Percentiles rank a stretch among this genome's conserved stretches.
phyloP scores from a whole-genome alignment of 1,140 invertebrate genomes.

The Apis dorsata region DNA sequence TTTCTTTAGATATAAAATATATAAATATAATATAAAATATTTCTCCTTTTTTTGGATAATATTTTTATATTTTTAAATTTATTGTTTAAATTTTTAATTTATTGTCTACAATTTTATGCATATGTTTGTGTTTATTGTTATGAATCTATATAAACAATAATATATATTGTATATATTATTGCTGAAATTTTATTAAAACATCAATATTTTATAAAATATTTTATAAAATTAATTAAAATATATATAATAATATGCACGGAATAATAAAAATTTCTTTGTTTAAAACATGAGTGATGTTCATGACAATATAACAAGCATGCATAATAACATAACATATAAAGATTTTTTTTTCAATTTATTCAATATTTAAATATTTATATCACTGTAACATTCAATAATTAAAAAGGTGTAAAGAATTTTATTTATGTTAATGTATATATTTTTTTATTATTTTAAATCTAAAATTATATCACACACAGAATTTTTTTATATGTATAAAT shows the following conservation, averaged over 20 bases:
- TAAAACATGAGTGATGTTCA: background rate
- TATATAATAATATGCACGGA: background rate
- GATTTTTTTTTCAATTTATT: conserved; percentile 11
- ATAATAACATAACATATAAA: conserved; percentile 22
- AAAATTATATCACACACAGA: background rate
- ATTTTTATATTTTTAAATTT: background rate
- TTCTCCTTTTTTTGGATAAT: background rate
- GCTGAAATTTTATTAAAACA: background rate
- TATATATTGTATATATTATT: background rate
- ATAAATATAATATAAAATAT: no score
- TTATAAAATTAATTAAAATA: background rate
- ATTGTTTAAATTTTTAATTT: background rate
- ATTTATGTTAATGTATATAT: background rate
- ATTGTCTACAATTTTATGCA: background rate
- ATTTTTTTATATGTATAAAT: background rate
- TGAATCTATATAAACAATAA: background rate
- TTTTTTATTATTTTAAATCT: background rate
- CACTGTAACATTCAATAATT: background rate
- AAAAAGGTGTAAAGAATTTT: background rate
- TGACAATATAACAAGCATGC: conserved; percentile 17
- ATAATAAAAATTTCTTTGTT: background rate
- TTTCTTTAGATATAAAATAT: no score
- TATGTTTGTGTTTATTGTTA: background rate
- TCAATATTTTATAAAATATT: background rate
- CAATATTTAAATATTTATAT: conserved; percentile 9